Percentiles rank a stretch among this genome's conserved stretches.
Conservation (phyloP, 1,140 invertebrate genomes). For the Drosophila lini region DNA sequence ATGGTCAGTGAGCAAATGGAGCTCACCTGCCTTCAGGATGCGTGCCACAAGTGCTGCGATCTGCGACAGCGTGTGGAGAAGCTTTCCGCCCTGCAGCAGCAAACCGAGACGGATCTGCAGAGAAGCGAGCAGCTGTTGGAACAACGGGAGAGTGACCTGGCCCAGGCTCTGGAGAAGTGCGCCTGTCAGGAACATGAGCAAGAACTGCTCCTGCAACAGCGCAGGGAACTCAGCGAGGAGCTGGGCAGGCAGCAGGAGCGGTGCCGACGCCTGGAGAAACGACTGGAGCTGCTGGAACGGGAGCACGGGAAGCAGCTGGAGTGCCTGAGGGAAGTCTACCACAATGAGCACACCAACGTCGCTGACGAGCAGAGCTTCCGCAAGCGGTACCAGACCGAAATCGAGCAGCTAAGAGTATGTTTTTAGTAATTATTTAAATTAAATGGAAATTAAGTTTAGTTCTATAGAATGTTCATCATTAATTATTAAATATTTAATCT, state of each 20-base stretch:
- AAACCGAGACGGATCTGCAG: constrained; percentile 70
- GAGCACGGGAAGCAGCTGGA: constrained; percentile 92
- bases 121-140: constrained; percentile 72
- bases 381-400: constrained; percentile 92
- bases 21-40: constrained; percentile 83
- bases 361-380: constrained; percentile 88
- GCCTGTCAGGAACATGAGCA: constrained; percentile 72
- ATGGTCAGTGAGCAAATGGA: constrained; percentile 72
- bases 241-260: constrained; percentile 87
- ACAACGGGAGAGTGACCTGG: constrained; percentile 68
- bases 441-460: neutral
- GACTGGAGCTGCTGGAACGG: constrained; percentile 89
- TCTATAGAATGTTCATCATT: neutral
- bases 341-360: constrained; percentile 84
- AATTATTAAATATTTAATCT: neutral
- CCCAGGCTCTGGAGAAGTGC: constrained; percentile 73
- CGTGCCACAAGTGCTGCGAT: constrained; percentile 85
- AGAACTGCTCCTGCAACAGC: constrained; percentile 65
- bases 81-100: constrained; percentile 55
- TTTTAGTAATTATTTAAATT: neutral
- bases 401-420: constrained; percentile 91
- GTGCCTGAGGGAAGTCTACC: constrained; percentile 89
- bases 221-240: constrained; percentile 84
- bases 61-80: constrained; percentile 76
- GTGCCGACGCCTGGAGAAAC: constrained; percentile 88